Base-by-base conservation (phyloP, 1,140 invertebrate species). In the Drosophila arizonae region DNA sequence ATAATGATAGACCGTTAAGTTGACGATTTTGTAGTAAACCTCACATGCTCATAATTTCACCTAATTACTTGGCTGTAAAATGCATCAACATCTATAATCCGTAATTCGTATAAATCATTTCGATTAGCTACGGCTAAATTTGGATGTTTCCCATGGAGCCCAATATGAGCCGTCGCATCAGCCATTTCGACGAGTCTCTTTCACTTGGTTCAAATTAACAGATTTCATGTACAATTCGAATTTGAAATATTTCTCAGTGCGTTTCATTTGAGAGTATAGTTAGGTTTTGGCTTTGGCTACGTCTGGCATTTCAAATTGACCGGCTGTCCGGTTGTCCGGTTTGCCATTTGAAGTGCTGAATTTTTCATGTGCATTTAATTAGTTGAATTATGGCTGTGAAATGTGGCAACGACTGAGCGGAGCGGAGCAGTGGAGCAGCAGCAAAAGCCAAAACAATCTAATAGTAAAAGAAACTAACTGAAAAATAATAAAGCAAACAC, bases 321-420 rank as follows among this genome's bases (percentile, higher is more conserved):
- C 62, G 46, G 36, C 21, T 46, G 50, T 76, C 64, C 61, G 76
- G 65, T 71, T 66, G 79, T 81, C 74, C 74, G 79, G 74, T 82
- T 88, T 84, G 74, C 84, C 84, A 74, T 88, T 87, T 87, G 28
- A 81, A 88, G 84, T 88, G 84, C 73, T 88, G 84, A 89, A 88
- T 88, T 88, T 87, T 88, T 88, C 84, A 88, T 88, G 84, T 84
- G 84, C 85, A 88, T 88, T 88, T 88, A 88, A 88, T 88, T 88
- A 88, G 84, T 88, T 88, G 84, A 88, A 88, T 84, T 88, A 88
- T 88, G 84, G 85, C 79, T 77, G 84, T 72, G 77, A 88, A 88
- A 88, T 88, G 84, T 80, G 79, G 84, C 73, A 62, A 67, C 60
- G 61, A 82, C 60, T 81, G 67, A 66, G 57, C 46, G 57, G 56